Evolutionary conservation across 92 coral and sea anemone genomes (phyloP).

Genomic region (Nematostella vectensis): DNA sequence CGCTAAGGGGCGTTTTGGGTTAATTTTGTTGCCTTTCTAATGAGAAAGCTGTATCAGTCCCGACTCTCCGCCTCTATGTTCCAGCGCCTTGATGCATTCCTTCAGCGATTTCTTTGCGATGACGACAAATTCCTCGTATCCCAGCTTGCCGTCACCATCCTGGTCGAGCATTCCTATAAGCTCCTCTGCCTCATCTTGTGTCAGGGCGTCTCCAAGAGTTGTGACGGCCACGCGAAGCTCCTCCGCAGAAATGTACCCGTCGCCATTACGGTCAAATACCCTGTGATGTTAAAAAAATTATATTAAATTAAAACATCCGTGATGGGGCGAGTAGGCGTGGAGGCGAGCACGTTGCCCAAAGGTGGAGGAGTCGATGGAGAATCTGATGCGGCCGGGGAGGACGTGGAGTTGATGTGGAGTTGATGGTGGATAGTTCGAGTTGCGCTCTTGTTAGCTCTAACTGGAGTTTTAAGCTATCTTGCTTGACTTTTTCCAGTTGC

Average conservation of each 20-base stretch:
- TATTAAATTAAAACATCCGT: neutral
- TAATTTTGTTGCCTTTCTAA: neutral
- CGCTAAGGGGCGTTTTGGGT: neutral
- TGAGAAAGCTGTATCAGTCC: neutral
- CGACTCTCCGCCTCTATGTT: too few relatives aligned
- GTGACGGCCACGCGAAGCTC: slow-evolving; percentile 65
- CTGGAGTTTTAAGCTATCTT: too few relatives aligned
- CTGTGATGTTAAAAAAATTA: slow-evolving; percentile 14
- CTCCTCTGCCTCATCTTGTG: slow-evolving; percentile 70
- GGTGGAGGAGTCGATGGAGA: too few relatives aligned
- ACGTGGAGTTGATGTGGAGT: too few relatives aligned
- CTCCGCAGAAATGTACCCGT: slow-evolving; percentile 63
- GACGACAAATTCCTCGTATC: slow-evolving; percentile 69
- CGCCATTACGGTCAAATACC: slow-evolving; percentile 78
- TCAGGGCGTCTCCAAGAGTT: slow-evolving; percentile 50
- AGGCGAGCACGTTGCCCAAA: too few relatives aligned
- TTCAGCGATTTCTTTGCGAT: slow-evolving; percentile 49
- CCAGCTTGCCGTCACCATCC: slow-evolving; percentile 66
- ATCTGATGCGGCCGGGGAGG: too few relatives aligned
- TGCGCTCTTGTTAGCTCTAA: too few relatives aligned
- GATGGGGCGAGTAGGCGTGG: too few relatives aligned
- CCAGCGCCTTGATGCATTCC: slow-evolving; percentile 32
- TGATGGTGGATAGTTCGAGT: too few relatives aligned
- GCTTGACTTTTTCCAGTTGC: too few relatives aligned
- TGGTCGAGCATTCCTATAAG: slow-evolving; percentile 69